A percentile compares a stretch with the other conserved stretches of the same genome.
Evolutionary conservation across 1,140 invertebrate species (phyloP).

Genomic region (Bombus superbus): DNA sequence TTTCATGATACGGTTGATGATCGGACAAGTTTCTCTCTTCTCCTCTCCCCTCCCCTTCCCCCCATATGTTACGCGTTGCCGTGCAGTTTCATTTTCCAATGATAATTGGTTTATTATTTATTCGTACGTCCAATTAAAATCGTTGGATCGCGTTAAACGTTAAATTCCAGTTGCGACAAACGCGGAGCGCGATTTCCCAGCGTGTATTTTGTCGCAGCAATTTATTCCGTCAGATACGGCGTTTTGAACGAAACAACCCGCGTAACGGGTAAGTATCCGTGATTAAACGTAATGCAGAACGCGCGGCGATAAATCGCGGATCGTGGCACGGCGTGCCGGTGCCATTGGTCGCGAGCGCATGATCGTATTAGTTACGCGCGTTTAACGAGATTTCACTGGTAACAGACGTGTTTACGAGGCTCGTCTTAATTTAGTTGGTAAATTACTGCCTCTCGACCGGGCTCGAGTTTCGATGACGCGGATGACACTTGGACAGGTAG

Average conservation of each 20-base stretch:
- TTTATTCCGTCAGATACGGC: background rate
- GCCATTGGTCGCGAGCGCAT: background rate
- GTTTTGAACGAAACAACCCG: background rate
- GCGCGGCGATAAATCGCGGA: conserved; percentile 5
- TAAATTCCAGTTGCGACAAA: background rate
- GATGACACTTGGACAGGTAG: background rate
- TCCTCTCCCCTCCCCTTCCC: no score
- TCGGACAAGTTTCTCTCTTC: no score
- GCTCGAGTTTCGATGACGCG: background rate
- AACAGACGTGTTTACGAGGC: background rate
- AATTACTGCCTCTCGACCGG: background rate
- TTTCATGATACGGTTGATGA: background rate
- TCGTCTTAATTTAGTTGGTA: conserved; percentile 7
- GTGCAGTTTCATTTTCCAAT: background rate
- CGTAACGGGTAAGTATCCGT: background rate
- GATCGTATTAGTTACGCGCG: conserved; percentile 1
- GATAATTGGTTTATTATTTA: background rate
- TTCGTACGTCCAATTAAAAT: background rate
- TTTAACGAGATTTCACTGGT: conserved; percentile 32
- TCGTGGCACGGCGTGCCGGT: background rate
- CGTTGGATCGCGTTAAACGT: background rate
- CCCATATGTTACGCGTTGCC: background rate
- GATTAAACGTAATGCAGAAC: conserved; percentile 6
- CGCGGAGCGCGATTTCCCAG: background rate
- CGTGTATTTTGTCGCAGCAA: background rate